These are phyloP conservation scores for Bolborhynchus lineola DNA, from an alignment of 2,113 vertebrate genomes.

Conservation along the genomic window DNA sequence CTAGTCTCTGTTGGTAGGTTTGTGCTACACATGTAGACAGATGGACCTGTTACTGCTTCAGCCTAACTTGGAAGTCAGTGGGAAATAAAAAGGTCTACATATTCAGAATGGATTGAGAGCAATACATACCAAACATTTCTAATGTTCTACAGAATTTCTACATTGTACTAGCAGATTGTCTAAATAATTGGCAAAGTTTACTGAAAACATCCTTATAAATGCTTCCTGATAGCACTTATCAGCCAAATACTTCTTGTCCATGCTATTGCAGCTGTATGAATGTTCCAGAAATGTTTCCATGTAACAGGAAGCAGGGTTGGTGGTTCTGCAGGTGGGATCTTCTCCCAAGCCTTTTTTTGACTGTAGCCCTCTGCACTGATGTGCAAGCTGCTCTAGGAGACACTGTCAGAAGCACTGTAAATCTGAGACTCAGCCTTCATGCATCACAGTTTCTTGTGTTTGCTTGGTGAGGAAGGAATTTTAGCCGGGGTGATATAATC, in stretches of 20 bases:
- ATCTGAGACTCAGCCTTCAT: neutral
- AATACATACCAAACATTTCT: neutral
- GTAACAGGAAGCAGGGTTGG: neutral
- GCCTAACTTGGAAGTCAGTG: neutral
- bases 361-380: neutral
- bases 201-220: neutral
- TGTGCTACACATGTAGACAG: neutral
- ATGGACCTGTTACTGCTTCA: neutral
- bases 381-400: neutral
- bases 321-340: neutral
- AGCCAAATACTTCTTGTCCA: neutral
- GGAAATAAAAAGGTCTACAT: neutral
- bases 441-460: neutral
- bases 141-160: neutral
- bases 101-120: neutral
- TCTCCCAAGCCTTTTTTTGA: neutral
- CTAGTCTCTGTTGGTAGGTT: neutral
- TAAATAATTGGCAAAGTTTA: neutral
- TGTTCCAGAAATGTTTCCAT: neutral
- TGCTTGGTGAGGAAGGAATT: neutral
- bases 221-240: neutral
- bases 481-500: neutral
- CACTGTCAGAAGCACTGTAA: neutral
- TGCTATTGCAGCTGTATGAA: neutral
- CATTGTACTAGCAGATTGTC: neutral